These are phyloP conservation scores for Centropyge bicolor DNA, from an alignment of 2,797 vertebrate genomes.

Conservation along the genomic window DNA sequence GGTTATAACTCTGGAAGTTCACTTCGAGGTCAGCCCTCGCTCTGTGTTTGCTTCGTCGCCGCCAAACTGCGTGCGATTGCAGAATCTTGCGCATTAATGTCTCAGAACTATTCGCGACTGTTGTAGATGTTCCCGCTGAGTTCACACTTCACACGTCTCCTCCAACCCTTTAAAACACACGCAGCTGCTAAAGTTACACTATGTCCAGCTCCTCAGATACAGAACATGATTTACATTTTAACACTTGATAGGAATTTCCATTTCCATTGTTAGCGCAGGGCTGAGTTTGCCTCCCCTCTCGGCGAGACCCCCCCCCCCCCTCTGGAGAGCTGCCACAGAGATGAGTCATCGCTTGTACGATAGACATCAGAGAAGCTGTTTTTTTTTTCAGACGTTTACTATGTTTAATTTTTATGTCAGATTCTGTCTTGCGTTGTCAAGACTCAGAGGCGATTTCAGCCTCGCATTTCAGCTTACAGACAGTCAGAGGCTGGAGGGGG, in stretches of 20 bases:
- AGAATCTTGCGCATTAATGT: constrained; percentile 8
- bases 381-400: not conserved
- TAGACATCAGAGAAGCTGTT: constrained; percentile 9
- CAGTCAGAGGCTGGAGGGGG: constrained; percentile 4
- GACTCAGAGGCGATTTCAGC: constrained; percentile 19
- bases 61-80: not conserved
- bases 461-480: constrained; percentile 48
- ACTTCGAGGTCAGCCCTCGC: not conserved
- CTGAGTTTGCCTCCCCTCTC: not conserved
- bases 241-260: constrained; percentile 44
- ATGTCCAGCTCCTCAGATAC: constrained; percentile 21
- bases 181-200: constrained; percentile 23
- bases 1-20: constrained; percentile 34
- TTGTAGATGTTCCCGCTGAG: not conserved
- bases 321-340: constrained; percentile 32
- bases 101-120: not conserved
- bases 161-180: constrained; percentile 16
- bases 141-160: constrained; percentile 3
- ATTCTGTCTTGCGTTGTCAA: constrained; percentile 12
- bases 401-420: not conserved
- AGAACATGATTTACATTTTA: constrained; percentile 54
- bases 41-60: constrained; percentile 26
- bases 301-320: constrained; percentile 1
- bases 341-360: constrained; percentile 48
- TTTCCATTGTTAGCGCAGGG: constrained; percentile 39